Evolutionary conservation across 2,113 vertebrate genomes (phyloP).

Genomic region (Semnornis frantzii): DNA sequence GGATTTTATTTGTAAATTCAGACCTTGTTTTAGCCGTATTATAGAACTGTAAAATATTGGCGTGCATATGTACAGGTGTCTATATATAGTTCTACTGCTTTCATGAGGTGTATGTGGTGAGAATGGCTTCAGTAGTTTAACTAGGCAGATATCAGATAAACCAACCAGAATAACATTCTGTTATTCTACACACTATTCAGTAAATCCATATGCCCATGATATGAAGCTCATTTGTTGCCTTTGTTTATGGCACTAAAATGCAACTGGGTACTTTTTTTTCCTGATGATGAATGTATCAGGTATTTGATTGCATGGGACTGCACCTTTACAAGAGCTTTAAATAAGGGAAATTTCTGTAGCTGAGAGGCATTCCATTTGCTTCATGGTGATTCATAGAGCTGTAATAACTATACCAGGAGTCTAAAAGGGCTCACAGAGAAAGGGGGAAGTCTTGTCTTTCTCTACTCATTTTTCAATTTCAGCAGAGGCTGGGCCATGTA

Average conservation of each 20-base stretch:
- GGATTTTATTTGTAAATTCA: background rate
- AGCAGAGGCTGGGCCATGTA: background rate
- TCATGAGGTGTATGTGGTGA: background rate
- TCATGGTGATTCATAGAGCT: constrained; percentile 30
- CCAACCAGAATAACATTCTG: background rate
- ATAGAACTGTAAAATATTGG: background rate
- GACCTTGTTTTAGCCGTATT: background rate
- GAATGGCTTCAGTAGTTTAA: background rate
- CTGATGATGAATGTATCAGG: background rate
- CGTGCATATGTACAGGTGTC: background rate
- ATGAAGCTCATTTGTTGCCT: background rate
- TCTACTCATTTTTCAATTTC: background rate
- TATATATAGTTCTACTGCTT: background rate
- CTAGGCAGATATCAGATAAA: background rate
- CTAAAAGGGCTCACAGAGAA: background rate
- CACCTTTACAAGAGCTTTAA: constrained; percentile 39
- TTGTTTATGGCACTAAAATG: background rate
- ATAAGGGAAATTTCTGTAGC: constrained; percentile 42
- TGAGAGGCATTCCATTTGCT: constrained; percentile 38
- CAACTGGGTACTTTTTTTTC: background rate
- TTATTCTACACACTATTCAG: background rate
- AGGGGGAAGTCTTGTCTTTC: background rate
- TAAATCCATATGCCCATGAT: background rate
- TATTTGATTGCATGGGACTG: background rate
- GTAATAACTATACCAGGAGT: background rate